phyloP scores from a whole-genome alignment of 2,888 invertebrate genomes.

The Camptogramma bilineatum region DNA sequence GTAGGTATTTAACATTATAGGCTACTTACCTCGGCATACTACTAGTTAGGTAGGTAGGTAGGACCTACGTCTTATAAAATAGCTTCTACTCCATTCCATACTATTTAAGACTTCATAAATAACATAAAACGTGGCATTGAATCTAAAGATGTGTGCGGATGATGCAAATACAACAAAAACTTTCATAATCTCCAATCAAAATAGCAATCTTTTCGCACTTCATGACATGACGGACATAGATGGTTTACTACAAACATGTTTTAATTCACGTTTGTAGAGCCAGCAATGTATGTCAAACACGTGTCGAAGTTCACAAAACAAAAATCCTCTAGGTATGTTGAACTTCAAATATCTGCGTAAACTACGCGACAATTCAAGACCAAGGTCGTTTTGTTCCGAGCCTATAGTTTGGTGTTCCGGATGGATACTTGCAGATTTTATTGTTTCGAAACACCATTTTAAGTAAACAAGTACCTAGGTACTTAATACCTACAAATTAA shows the following conservation, averaged over 20 bases:
- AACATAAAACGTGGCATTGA: slow-evolving; percentile 5
- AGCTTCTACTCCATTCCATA: too few species aligned
- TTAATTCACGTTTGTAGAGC: neutral
- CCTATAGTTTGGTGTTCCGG: slow-evolving; percentile 1
- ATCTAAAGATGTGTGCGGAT: slow-evolving; percentile 17
- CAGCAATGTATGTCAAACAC: slow-evolving; percentile 1
- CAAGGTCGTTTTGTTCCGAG: slow-evolving; percentile 31
- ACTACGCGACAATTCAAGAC: slow-evolving; percentile 39
- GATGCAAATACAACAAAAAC: slow-evolving; percentile 38
- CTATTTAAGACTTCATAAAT: neutral
- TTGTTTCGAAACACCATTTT: neutral
- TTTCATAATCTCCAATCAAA: slow-evolving; percentile 33
- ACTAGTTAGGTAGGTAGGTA: too few species aligned
- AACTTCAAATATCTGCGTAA: slow-evolving; percentile 3
- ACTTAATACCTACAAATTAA: too few species aligned
- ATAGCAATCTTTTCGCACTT: neutral
- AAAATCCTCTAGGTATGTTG: neutral
- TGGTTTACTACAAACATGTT: slow-evolving; percentile 1
- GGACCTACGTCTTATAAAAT: too few species aligned
- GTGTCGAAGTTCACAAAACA: neutral
- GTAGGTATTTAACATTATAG: neutral
- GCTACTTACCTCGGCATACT: neutral
- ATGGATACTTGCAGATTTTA: too few species aligned
- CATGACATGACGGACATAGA: slow-evolving; percentile 12
- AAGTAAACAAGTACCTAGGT: too few species aligned